Evolutionary conservation across 2,888 invertebrate genomes (phyloP).

Genomic region (Altica lythri): DNA sequence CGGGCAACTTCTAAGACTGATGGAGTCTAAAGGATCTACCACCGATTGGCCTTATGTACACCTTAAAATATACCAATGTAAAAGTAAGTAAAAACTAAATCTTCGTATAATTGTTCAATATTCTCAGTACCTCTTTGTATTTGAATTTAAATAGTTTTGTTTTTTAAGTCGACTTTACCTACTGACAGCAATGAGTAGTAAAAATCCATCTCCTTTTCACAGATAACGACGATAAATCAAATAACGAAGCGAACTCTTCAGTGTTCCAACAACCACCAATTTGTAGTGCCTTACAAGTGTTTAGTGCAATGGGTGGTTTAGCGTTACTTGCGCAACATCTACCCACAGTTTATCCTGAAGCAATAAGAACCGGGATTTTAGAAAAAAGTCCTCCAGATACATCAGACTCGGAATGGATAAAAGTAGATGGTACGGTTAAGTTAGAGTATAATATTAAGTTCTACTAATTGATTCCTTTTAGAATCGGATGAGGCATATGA

Average conservation of each 20-base stretch:
- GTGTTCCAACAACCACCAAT: constrained; percentile 46
- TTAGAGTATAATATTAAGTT: not conserved
- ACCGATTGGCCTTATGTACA: constrained; percentile 56
- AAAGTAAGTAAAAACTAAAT: constrained; percentile 45
- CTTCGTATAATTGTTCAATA: not conserved
- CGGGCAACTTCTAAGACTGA: constrained; percentile 53
- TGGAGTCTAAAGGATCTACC: constrained; percentile 49
- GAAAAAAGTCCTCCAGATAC: constrained; percentile 63
- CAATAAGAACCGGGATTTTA: constrained; percentile 59
- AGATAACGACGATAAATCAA: constrained; percentile 38
- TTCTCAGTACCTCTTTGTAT: not conserved
- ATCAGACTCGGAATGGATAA: constrained; percentile 58
- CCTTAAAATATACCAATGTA: constrained; percentile 53
- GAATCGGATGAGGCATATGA: constrained; percentile 67
- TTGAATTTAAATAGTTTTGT: not conserved
- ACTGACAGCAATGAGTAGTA: not conserved
- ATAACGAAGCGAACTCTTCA: constrained; percentile 35
- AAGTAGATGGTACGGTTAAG: constrained; percentile 57
- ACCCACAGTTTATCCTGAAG: constrained; percentile 85
- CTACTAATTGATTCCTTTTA: constrained; percentile 37
- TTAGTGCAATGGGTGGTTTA: constrained; percentile 86
- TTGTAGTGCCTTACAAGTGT: constrained; percentile 75
- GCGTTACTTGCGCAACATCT: constrained; percentile 87
- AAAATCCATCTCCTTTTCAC: not conserved
- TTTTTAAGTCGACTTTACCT: not conserved